phyloP scores from a whole-genome alignment of 2,888 invertebrate species.

The Tiliacea citrago region DNA sequence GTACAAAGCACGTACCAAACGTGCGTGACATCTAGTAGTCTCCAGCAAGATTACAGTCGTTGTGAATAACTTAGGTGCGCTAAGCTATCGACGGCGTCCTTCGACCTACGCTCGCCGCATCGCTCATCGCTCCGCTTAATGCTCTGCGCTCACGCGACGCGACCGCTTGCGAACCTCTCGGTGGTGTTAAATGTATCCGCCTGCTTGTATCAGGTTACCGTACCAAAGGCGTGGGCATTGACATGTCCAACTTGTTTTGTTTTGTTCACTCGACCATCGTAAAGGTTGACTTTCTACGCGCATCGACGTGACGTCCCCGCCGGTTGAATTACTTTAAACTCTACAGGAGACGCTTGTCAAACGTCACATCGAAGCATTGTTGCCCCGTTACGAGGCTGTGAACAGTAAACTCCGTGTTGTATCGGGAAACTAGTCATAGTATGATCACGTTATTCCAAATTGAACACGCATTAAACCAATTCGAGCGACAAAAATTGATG shows the following conservation, averaged over 20 bases:
- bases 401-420: slow-evolving; percentile 68
- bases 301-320: slow-evolving; percentile 85
- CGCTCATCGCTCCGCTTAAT: slow-evolving; percentile 80
- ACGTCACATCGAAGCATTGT: slow-evolving; percentile 73
- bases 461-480: slow-evolving; percentile 58
- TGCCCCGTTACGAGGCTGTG: slow-evolving; percentile 68
- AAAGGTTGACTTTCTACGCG: slow-evolving; percentile 89
- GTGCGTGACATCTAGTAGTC: slow-evolving; percentile 85
- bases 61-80: slow-evolving; percentile 76
- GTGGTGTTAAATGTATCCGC: slow-evolving; percentile 89
- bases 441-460: slow-evolving; percentile 55
- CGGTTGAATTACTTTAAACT: slow-evolving; percentile 83
- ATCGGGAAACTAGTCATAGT: slow-evolving; percentile 60
- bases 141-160: slow-evolving; percentile 74
- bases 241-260: slow-evolving; percentile 89
- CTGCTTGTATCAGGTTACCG: slow-evolving; percentile 88
- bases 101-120: slow-evolving; percentile 72
- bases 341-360: slow-evolving; percentile 83
- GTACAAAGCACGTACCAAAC: slow-evolving; percentile 72
- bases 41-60: slow-evolving; percentile 76
- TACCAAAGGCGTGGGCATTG: slow-evolving; percentile 90
- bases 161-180: slow-evolving; percentile 80
- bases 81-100: slow-evolving; percentile 75
- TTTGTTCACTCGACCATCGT: slow-evolving; percentile 86
- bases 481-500: slow-evolving; percentile 64